These are phyloP conservation scores for Hylaeus volcanicus DNA, from an alignment of 1,140 invertebrate genomes.

Conservation along the genomic window DNA sequence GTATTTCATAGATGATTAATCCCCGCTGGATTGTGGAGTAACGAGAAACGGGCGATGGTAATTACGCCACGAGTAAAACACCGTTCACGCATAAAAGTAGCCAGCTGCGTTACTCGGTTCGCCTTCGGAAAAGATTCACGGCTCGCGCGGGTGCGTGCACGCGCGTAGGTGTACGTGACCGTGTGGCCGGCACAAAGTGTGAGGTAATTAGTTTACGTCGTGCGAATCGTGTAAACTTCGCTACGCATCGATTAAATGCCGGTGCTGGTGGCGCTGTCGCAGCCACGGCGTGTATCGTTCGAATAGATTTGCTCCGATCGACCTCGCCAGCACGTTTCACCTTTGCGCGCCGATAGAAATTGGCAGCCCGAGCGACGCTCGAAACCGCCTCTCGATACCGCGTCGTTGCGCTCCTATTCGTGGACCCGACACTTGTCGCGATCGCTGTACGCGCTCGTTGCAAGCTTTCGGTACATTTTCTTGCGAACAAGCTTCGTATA, in stretches of 20 bases:
- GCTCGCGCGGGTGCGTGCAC: neutral
- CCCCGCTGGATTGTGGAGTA: constrained; percentile 40
- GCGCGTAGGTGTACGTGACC: neutral
- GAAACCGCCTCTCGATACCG: constrained; percentile 1
- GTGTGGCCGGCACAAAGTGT: constrained; percentile 66
- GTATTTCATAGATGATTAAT: constrained; percentile 21
- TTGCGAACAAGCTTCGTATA: too few relatives aligned
- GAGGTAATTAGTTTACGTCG: constrained; percentile 76
- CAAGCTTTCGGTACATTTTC: too few relatives aligned
- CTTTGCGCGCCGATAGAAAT: constrained; percentile 56
- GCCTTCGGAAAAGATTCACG: constrained; percentile 43
- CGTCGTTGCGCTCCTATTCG: too few relatives aligned
- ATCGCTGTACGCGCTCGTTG: too few relatives aligned
- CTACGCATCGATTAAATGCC: constrained; percentile 65
- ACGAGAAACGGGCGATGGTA: constrained; percentile 63
- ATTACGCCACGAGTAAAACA: constrained; percentile 67
- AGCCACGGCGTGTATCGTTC: constrained; percentile 30
- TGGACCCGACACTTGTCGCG: too few relatives aligned
- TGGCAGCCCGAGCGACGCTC: constrained; percentile 49
- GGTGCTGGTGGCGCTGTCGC: constrained; percentile 43
- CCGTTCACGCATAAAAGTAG: constrained; percentile 47
- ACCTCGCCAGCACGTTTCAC: constrained; percentile 41
- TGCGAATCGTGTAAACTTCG: constrained; percentile 65
- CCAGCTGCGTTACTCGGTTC: constrained; percentile 31
- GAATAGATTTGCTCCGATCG: constrained; percentile 55